Evolutionary conservation across 2,113 vertebrate species (phyloP), one percentile per base, ranked within the genome.

Genomic region (Stegostoma tigrinum): DNA sequence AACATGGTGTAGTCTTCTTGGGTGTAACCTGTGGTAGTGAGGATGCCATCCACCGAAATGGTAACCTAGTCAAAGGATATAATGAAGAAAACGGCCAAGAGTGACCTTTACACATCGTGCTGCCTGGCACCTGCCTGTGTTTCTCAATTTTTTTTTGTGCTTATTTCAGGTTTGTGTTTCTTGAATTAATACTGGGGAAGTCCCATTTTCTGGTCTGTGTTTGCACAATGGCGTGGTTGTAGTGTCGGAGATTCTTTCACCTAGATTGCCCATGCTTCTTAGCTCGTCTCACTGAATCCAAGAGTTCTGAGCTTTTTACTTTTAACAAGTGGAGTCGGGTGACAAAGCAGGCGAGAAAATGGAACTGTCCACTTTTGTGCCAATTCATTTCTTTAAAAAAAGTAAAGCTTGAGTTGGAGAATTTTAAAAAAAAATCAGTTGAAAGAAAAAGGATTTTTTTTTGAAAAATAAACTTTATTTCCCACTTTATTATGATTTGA

Each of bases 1-100:
- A 99, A 97, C 99, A 99, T 99, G 97, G 99, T 99, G 97, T 99
- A 99, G 97, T 99, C 99, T 96, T 99, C 99, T 96, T 99, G 99
- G 8, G 99, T 99, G 97, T 99, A 99, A 96, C 99, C 99, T 3
- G 99, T 99, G 34, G 99, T 99, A 96, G 99, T 99, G 95, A 99
- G 98, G 97, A 99, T 99, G 96, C 99, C 99, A 96, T 99, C 99
- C 96, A 99, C 99, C 45, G 99, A 99, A 96, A 99, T 99, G 61
- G 99, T 99, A 96, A 99, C 99, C 99, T 99, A 98, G 97, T 97
- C 72, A 98, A 98, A 96, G 97, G 96, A 97, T 96, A 95, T 95
- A 95, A 96, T 42, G 97, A 97, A 97, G 97, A 98, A 97, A 98
- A 98, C 98, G 98, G 97, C 98, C 98, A 97, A 97, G 97, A 97